Conservation (phyloP, 1,140 invertebrate genomes). For the Zaprionus capensis region DNA sequence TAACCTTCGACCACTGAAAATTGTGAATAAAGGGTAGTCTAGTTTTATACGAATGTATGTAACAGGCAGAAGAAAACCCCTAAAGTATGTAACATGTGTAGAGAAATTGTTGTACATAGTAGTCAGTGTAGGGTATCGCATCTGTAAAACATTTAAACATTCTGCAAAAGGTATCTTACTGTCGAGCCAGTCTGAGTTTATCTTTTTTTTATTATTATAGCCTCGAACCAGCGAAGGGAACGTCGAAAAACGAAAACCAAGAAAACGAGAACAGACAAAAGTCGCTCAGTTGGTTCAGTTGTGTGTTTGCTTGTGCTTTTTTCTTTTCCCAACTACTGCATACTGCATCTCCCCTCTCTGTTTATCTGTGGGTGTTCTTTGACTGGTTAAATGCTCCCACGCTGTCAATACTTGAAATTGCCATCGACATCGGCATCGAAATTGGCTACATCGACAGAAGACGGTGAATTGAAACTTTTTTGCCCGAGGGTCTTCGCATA, state of each 20-base stretch:
- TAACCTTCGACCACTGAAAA: neutral
- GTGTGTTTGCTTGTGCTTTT: slow-evolving; percentile 5
- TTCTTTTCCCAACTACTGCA: neutral
- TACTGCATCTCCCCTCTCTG: slow-evolving; percentile 13
- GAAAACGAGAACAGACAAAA: slow-evolving; percentile 51
- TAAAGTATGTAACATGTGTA: too few species aligned
- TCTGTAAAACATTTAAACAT: neutral
- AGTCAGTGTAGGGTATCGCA: neutral
- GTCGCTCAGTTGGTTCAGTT: slow-evolving; percentile 47
- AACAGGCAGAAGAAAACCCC: neutral
- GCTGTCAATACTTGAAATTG: slow-evolving; percentile 73
- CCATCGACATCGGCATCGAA: slow-evolving; percentile 33
- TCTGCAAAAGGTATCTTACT: neutral
- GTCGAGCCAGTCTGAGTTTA: neutral
- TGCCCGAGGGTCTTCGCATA: neutral
- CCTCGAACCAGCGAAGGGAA: slow-evolving; percentile 51
- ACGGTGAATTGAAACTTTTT: slow-evolving; percentile 13
- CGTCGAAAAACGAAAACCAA: slow-evolving; percentile 21
- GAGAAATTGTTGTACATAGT: neutral
- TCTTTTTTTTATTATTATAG: slow-evolving; percentile 73
- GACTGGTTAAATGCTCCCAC: slow-evolving; percentile 69
- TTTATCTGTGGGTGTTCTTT: slow-evolving; percentile 34
- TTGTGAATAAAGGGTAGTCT: neutral
- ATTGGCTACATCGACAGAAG: slow-evolving; percentile 19
- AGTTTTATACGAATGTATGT: neutral